Percentiles rank a stretch among this genome's conserved stretches.
Conservation (phyloP, 2,888 invertebrate genomes). For the Listrodromus nycthemerus region DNA sequence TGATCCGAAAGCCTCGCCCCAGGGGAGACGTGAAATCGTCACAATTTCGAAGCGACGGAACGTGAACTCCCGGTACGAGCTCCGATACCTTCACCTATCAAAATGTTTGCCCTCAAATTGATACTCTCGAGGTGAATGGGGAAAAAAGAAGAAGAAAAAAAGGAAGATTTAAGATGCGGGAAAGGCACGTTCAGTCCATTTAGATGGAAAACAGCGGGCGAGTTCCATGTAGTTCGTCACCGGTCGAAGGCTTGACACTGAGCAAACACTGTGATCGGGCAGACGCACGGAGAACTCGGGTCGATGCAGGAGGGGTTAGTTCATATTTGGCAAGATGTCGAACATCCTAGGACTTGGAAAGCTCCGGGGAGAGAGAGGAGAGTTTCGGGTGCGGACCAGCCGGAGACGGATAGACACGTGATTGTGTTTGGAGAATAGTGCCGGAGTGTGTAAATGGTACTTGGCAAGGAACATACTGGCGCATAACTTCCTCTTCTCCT, state of each 20-base stretch:
- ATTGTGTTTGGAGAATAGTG: neutral
- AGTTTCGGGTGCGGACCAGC: neutral
- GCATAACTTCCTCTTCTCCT: slow-evolving; percentile 54
- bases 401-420: slow-evolving; percentile 30
- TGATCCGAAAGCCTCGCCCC: slow-evolving; percentile 74
- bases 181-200: neutral
- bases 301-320: neutral
- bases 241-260: neutral
- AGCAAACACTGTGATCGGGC: neutral
- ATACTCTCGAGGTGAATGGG: neutral
- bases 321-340: slow-evolving; percentile 22
- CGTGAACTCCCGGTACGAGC: neutral
- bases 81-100: neutral
- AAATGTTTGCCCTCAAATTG: neutral
- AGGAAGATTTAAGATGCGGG: neutral
- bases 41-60: slow-evolving; percentile 24
- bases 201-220: neutral
- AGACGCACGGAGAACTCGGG: slow-evolving; percentile 41
- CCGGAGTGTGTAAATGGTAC: slow-evolving; percentile 40
- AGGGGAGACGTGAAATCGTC: slow-evolving; percentile 27
- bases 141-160: neutral
- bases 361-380: slow-evolving; percentile 15
- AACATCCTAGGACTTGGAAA: slow-evolving; percentile 44
- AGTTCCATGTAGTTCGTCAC: neutral
- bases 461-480: slow-evolving; percentile 45